These are phyloP conservation scores for Bovichtus diacanthus DNA, from an alignment of 2,797 vertebrate species.

Conservation along the genomic window DNA sequence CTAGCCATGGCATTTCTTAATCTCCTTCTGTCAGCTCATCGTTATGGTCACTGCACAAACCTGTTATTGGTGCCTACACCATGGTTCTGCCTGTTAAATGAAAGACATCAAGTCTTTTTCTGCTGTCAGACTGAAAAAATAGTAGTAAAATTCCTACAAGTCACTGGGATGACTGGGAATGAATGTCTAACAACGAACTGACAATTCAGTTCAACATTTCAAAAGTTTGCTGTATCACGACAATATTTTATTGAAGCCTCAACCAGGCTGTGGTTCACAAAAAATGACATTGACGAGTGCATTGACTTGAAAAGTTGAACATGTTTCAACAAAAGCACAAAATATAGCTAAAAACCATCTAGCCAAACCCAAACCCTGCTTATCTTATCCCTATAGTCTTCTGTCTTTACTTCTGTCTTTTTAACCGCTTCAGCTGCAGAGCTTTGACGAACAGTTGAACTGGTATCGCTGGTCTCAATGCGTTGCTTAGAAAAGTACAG, in stretches of 20 bases:
- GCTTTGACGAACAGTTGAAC: background rate
- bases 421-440: background rate
- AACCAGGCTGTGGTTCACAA: too few species aligned
- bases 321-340: too few species aligned
- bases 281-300: too few species aligned
- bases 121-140: background rate
- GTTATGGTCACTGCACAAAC: conserved; percentile 9
- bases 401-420: too few species aligned
- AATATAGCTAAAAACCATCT: background rate
- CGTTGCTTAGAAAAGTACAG: too few species aligned
- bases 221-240: too few species aligned
- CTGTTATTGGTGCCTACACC: background rate
- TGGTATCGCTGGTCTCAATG: too few species aligned
- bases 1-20: conserved; percentile 35
- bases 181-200: too few species aligned
- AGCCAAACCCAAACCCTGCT: background rate
- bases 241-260: too few species aligned
- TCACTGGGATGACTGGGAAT: too few species aligned
- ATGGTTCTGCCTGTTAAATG: background rate
- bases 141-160: background rate
- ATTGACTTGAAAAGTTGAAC: too few species aligned
- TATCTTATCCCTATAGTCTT: background rate
- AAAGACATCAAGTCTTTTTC: background rate
- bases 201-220: too few species aligned
- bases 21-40: conserved; percentile 38